Percentiles rank a stretch among this genome's conserved stretches.
Conservation (phyloP, 2,888 invertebrate species). For the Halocaridina rubra region DNA sequence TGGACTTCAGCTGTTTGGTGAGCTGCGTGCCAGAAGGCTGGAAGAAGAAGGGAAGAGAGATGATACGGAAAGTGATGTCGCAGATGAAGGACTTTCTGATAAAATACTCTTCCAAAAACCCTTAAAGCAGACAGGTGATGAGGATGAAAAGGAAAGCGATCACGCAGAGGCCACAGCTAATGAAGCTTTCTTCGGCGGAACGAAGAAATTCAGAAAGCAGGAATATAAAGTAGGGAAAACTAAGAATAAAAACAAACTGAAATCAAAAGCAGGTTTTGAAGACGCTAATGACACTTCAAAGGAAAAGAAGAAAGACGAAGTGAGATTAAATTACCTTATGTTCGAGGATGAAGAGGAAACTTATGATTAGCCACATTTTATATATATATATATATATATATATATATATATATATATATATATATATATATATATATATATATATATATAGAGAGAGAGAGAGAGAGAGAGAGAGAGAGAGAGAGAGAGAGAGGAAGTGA, state of each 20-base stretch:
- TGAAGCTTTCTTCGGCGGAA: constrained; percentile 13
- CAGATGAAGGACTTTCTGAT: neutral
- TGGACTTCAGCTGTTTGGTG: constrained; percentile 17
- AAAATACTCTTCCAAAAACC: constrained; percentile 40
- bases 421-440: too few relatives aligned
- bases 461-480: too few relatives aligned
- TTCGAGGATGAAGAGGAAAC: constrained; percentile 42
- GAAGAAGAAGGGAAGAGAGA: neutral
- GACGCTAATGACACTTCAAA: neutral
- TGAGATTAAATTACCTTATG: constrained; percentile 34
- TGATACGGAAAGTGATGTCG: neutral
- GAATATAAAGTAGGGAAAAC: constrained; percentile 39
- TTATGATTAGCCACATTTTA: too few relatives aligned
- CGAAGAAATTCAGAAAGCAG: constrained; percentile 21
- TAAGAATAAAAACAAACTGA: neutral
- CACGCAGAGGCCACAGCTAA: neutral
- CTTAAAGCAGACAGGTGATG: neutral
- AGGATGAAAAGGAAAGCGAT: neutral
- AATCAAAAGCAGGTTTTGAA: neutral
- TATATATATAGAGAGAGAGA: too few relatives aligned
- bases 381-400: too few relatives aligned
- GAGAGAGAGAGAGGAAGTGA: too few relatives aligned
- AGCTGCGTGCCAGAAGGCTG: neutral
- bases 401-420: too few relatives aligned
- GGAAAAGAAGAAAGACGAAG: neutral